Base-by-base conservation (phyloP, 2,888 invertebrate genomes). In the Perithous albicinctus region DNA sequence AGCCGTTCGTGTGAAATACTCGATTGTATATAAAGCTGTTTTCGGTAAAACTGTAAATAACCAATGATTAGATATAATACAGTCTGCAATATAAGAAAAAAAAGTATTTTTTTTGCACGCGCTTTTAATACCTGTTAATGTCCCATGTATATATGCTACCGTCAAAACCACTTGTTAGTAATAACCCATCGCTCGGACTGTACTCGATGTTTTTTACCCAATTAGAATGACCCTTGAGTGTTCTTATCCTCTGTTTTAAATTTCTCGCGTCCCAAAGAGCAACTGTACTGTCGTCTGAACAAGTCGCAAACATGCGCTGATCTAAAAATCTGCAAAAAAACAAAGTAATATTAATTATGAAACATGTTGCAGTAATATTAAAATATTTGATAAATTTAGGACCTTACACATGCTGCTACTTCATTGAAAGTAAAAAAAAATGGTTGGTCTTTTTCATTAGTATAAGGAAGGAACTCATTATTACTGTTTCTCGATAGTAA, bases 141-240 rank as follows among this genome's bases (percentile, higher is more conserved):
- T 98, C 97, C 99, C 99, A 99, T 0, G 98, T 96, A 88, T 96
- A 98, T 90, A 99, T 97, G 89, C 97, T 97, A 12, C 98, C 98
- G 92, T 99, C 98, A 90, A 98, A 96, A 0, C 98, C 98, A 0
- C 98, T 98, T 0, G 98, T 98, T 12, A 99, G 96, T 78, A 99
- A 94, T 7, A 98, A 94, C 84, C 97, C 96, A 90, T 97, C 97
- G 89, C 96, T 96, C 23, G 96, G 95, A 35, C 97, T 97, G 92
- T 97, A 98, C 91, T 99, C 98, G 85, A 99, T 98, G 92, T 98
- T 99, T 93, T 99, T 99, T 83, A 94, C 98, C 98, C 98, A 99
- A 93, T 98, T 98, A 0, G 97, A 96, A 93, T 99, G 98, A 0
- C 98, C 98, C 81, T 95, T 94, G 8, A 98, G 94, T 12, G 96